These are phyloP conservation scores for Tricholaema leucomelas DNA, from an alignment of 2,113 vertebrate genomes.

Conservation along the genomic window DNA sequence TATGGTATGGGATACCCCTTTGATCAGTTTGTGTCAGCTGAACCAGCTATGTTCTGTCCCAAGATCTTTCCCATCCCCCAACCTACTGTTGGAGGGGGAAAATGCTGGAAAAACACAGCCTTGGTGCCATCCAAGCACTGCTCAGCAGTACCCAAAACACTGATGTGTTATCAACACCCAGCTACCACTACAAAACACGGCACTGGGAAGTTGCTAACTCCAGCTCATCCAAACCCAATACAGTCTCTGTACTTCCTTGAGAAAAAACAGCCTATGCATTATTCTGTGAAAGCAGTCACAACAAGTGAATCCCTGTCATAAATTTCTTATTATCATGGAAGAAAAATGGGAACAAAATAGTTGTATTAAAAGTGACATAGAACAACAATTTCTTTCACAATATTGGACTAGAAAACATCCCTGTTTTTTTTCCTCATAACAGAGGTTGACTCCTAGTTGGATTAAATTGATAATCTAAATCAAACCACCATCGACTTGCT, in stretches of 20 bases:
- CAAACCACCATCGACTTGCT: background rate
- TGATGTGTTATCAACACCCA: too few relatives aligned
- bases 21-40: too few relatives aligned
- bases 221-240: too few relatives aligned
- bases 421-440: background rate
- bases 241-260: background rate
- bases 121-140: too few relatives aligned
- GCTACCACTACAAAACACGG: too few relatives aligned
- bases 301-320: background rate
- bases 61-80: too few relatives aligned
- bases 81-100: too few relatives aligned
- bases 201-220: too few relatives aligned
- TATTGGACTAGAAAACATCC: background rate
- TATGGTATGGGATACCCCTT: too few relatives aligned
- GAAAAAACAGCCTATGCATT: background rate
- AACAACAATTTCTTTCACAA: background rate
- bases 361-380: background rate
- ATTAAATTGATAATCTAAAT: conserved; percentile 26
- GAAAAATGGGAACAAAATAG: background rate
- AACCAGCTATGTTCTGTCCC: too few relatives aligned
- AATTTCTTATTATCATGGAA: background rate
- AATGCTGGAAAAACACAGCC: too few relatives aligned
- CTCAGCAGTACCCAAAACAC: too few relatives aligned
- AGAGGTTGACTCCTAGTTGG: background rate
- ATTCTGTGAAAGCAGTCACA: background rate